A percentile compares a stretch with the other conserved stretches of the same genome.
These are phyloP conservation scores for Coluber constrictor DNA, from an alignment of 2,797 vertebrate species.

Conservation along the genomic window DNA sequence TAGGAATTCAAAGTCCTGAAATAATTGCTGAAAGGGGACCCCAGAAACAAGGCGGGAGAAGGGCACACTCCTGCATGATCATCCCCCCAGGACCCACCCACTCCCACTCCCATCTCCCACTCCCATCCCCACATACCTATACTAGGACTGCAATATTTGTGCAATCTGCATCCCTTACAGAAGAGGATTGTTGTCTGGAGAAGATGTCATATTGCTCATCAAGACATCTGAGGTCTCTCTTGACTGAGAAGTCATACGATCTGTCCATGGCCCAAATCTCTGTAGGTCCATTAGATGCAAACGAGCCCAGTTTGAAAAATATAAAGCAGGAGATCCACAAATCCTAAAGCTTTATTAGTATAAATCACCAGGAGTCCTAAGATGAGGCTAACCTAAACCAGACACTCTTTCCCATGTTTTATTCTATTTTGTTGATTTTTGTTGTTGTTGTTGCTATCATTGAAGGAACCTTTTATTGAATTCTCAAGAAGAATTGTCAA, in stretches of 20 bases:
- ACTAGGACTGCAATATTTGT: neutral
- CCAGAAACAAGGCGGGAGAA: neutral
- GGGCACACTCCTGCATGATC: neutral
- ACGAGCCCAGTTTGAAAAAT: neutral
- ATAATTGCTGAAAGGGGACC: neutral
- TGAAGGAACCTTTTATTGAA: neutral
- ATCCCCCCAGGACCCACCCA: neutral
- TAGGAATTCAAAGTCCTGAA: conserved; percentile 46
- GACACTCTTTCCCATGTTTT: neutral
- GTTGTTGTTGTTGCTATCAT: neutral
- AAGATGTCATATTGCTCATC: neutral
- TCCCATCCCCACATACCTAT: neutral
- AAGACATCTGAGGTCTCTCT: neutral
- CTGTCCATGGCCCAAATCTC: neutral
- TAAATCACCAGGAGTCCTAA: neutral
- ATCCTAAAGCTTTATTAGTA: neutral
- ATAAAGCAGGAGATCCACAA: neutral
- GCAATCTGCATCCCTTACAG: too few relatives aligned
- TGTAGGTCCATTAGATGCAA: neutral
- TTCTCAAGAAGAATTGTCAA: neutral
- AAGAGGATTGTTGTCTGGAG: neutral
- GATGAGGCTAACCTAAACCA: neutral
- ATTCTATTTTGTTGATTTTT: neutral
- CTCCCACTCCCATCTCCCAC: neutral
- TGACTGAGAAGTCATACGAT: too few relatives aligned